Base-by-base conservation (phyloP, 2,797 vertebrate genomes). In the Eulemur mongoz region DNA sequence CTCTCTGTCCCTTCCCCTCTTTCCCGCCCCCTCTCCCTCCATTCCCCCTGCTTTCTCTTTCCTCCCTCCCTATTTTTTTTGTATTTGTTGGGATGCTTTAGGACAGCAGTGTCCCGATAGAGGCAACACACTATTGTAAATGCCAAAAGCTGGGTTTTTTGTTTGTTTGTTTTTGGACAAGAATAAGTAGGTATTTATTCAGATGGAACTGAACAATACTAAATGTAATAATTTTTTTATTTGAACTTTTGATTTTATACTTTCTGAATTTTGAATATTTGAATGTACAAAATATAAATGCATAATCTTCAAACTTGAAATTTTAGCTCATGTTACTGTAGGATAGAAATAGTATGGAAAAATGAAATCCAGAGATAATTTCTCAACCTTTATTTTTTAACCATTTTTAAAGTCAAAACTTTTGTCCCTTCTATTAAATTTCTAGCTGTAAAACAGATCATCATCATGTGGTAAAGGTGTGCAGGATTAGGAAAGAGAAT, bases 351-450 rank as follows among this genome's bases (percentile, higher is more conserved):
- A 38, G 0, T 38, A 52, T 78, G 25, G 52, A 63, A 95, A 92
- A 75, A 45, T 76, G 30, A 96, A 65, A 70, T 81, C 13, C 48
- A 90, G 35, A 84, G 79, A 27, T 90, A 87, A 78, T 61, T 87
- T 87, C 9, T 70, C n/a, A 90, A 1, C 22, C 32, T 95, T 91
- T 38, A 50, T 54, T 59, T 84, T 96, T 96, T 94, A 87, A 78
- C 7, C 22, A 57, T 89, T 95, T 67, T 95, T 67, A 50, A 72
- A 76, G 40, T 52, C 89, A 80, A 91, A 85, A 54, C 20, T 43
- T 91, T 79, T 50, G 20, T 69, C 35, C 30, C 35, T 95, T 81
- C 3, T 32, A 35, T 70, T 79, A 86, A 75, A 59, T 50, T 3
- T 67, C 40, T 65, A 38, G 13, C 50, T 83, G 12, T 80, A 23